Percentiles rank a stretch among this genome's conserved stretches.
These are phyloP conservation scores for Callionymus lyra DNA, from an alignment of 2,113 vertebrate species.

Conservation along the genomic window DNA sequence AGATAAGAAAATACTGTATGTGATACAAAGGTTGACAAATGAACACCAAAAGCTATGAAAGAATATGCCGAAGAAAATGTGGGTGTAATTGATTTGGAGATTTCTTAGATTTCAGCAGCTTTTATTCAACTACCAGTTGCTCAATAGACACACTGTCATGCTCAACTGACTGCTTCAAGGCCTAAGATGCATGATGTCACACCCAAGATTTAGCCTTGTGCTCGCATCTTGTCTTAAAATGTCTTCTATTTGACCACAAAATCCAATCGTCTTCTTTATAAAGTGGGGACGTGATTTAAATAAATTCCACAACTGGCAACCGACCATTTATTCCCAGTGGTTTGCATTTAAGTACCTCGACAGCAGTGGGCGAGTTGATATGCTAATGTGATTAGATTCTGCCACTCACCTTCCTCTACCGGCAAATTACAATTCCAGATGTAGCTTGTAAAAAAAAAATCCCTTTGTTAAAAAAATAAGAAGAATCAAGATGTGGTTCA, in stretches of 20 bases:
- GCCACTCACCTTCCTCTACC: constrained; percentile 11
- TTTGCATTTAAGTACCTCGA: constrained; percentile 36
- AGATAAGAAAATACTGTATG: constrained; percentile 28
- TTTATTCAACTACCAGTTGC: constrained; percentile 33
- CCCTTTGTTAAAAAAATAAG: too few species aligned
- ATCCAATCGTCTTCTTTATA: constrained; percentile 27
- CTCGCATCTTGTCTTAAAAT: constrained; percentile 20
- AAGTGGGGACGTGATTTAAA: constrained; percentile 31
- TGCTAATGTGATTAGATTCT: constrained; percentile 40
- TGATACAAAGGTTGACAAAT: constrained; percentile 30
- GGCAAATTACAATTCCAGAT: too few species aligned
- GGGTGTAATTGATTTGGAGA: constrained; percentile 40
- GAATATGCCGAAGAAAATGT: constrained; percentile 19
- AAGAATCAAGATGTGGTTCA: too few species aligned
- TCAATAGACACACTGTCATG: constrained; percentile 15
- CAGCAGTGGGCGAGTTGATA: constrained; percentile 27
- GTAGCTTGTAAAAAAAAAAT: too few species aligned
- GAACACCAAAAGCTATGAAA: constrained; percentile 1
- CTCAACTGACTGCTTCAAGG: constrained; percentile 7
- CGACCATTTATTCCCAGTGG: constrained; percentile 37
- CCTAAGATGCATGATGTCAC: constrained; percentile 24
- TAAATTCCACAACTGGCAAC: constrained; percentile 43
- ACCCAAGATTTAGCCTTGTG: constrained; percentile 22
- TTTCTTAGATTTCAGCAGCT: constrained; percentile 28
- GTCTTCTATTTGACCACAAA: constrained; percentile 39